Evolutionary conservation across 1,140 invertebrate genomes (phyloP).

Genomic region (Alviniconcha marisindica): DNA sequence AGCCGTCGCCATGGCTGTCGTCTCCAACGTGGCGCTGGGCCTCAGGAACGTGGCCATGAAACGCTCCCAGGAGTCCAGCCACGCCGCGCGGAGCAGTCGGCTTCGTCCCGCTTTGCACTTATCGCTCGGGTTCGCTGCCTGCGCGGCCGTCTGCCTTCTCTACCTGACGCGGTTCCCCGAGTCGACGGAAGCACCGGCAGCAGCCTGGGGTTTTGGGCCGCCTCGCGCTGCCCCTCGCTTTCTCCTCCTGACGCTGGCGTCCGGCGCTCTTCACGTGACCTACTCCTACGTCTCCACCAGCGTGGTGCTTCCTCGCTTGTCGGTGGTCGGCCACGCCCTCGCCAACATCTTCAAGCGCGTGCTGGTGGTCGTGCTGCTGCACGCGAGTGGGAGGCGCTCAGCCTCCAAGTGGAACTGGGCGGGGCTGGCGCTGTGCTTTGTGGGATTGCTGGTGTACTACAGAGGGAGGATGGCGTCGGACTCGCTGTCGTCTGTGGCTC

Average conservation of each 20-base stretch:
- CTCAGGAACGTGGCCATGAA: conserved; percentile 38
- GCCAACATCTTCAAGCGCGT: conserved; percentile 53
- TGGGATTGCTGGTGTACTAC: background rate
- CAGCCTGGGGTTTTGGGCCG: background rate
- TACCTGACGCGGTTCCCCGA: no score
- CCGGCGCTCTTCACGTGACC: conserved; percentile 49
- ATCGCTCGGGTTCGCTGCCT: background rate
- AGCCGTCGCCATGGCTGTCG: conserved; percentile 29
- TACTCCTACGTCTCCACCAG: conserved; percentile 53
- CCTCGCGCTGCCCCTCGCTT: background rate
- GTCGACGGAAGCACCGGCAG: background rate
- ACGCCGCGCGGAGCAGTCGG: background rate
- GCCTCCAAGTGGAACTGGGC: background rate
- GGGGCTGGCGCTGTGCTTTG: conserved; percentile 3
- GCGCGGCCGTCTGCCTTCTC: background rate
- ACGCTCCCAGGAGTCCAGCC: background rate
- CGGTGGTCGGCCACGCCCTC: conserved; percentile 50
- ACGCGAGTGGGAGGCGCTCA: conserved; percentile 20
- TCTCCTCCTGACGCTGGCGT: background rate
- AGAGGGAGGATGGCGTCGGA: background rate
- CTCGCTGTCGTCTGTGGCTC: no score
- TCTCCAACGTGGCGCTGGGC: conserved; percentile 42
- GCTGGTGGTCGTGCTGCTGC: conserved; percentile 46
- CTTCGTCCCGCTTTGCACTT: background rate
- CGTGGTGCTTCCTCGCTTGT: conserved; percentile 45